These are phyloP conservation scores for Eupithecia subumbrata DNA, from an alignment of 2,888 invertebrate species.

Conservation along the genomic window DNA sequence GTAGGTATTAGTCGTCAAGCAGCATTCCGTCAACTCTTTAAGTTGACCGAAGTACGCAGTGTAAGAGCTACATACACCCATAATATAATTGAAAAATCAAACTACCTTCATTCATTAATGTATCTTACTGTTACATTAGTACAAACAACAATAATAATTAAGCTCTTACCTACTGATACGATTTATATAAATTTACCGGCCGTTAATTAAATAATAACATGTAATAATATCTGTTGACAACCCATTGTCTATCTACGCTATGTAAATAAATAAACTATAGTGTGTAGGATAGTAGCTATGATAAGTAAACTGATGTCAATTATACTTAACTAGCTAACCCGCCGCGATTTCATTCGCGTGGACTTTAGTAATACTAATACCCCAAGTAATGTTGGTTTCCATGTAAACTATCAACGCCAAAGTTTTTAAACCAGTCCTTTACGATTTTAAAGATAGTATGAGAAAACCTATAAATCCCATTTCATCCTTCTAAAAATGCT, in stretches of 20 bases:
- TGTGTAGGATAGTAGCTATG: background rate
- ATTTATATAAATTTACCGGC: background rate
- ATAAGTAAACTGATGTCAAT: background rate
- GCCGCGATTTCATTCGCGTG: too few relatives aligned
- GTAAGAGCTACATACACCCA: background rate
- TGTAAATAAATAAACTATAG: constrained; percentile 4
- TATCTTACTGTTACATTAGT: background rate
- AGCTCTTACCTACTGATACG: background rate
- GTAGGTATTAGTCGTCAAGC: background rate
- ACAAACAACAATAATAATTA: background rate
- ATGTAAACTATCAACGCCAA: too few relatives aligned
- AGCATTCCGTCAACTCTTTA: background rate
- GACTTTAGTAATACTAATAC: too few relatives aligned
- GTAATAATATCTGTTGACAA: constrained; percentile 30
- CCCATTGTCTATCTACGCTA: background rate
- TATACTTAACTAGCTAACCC: too few relatives aligned
- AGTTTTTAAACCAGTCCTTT: too few relatives aligned
- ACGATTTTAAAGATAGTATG: too few relatives aligned
- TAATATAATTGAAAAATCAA: background rate
- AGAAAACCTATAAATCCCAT: too few relatives aligned
- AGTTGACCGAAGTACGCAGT: background rate
- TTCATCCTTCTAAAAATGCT: too few relatives aligned
- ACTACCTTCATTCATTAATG: too few relatives aligned
- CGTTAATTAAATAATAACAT: constrained; percentile 33
- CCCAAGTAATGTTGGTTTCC: too few relatives aligned